Evolutionary conservation across 2,797 vertebrate genomes (phyloP).

Genomic region (Sebastolobus alascanus): DNA sequence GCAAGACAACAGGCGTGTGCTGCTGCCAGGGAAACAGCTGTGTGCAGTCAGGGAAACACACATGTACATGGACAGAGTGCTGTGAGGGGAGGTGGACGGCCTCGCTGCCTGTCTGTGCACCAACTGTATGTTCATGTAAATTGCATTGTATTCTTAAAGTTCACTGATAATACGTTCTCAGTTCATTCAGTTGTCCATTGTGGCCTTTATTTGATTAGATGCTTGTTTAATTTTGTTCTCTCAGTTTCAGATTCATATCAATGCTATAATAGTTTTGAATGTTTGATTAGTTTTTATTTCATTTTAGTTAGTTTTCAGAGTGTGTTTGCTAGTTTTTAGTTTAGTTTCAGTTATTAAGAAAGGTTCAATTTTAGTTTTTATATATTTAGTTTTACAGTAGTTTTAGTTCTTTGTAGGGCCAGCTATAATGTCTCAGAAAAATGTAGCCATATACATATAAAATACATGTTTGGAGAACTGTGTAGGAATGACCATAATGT

Average conservation of each 20-base stretch:
- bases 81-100: background rate
- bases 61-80: background rate
- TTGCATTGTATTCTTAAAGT: background rate
- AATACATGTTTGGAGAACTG: no score
- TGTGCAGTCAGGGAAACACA: constrained; percentile 4
- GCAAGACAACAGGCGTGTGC: constrained; percentile 6
- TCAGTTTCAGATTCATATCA: background rate
- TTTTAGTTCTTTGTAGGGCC: no score
- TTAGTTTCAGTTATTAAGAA: no score
- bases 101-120: background rate
- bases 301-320: accelerated
- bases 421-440: no score
- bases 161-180: background rate
- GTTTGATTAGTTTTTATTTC: no score
- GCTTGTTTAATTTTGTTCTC: background rate
- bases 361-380: no score
- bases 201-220: background rate
- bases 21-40: constrained; percentile 27
- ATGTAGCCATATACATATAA: no score
- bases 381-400: no score
- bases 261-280: no score
- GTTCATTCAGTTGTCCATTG: background rate
- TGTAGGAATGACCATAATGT: no score
- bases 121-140: background rate
- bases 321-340: no score